Evolutionary conservation across 2,888 invertebrate genomes (phyloP), one percentile per base, ranked within the genome.

Genomic region (Melangyna quadrimaculata): DNA sequence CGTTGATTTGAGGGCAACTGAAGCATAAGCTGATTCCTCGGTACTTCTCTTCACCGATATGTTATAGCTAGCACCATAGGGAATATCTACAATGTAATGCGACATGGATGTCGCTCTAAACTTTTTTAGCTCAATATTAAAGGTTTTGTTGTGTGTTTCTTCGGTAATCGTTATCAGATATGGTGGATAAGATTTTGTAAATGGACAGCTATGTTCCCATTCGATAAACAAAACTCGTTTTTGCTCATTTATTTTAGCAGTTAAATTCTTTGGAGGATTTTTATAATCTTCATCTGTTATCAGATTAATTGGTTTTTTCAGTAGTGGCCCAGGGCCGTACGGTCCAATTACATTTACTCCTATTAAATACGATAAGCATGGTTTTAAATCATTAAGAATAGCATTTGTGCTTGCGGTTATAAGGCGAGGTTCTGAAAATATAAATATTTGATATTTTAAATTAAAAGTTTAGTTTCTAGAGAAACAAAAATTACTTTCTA

Each of bases 301-400:
- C 3, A 95, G 92, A 51, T 92, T 92, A 0, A 92, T 89, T 0
- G 94, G 93, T 37, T 91, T 91, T 35, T 92, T 92, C 0, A 93
- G 92, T 53, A 96, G 91, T 1, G 96, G 96, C 7, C 95, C 95
- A n/a, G 93, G 91, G 0, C 96, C 96, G 35, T 93, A 90, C 0
- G 95, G 95, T 0, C 94, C 94, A 12, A 95, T 90, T 1, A 95
- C 91, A 0, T 95, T 96, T 5, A 96, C 95, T 5, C 94, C 94
- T 90, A 97, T 95, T 71, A 95, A 91, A 90, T 97, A 97, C 1
- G 93, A 93, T 89, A 96, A 95, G 88, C 97, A 97, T 1, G 96
- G 94, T 87, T 95, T 94, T 87, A 97, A 90, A 53, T 94, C 93
- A 5, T 93, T 92, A 10, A 97, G 92, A 0, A 93, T 92, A 3